phyloP scores from a whole-genome alignment of 2,113 vertebrate genomes.

The Clupea harengus region DNA sequence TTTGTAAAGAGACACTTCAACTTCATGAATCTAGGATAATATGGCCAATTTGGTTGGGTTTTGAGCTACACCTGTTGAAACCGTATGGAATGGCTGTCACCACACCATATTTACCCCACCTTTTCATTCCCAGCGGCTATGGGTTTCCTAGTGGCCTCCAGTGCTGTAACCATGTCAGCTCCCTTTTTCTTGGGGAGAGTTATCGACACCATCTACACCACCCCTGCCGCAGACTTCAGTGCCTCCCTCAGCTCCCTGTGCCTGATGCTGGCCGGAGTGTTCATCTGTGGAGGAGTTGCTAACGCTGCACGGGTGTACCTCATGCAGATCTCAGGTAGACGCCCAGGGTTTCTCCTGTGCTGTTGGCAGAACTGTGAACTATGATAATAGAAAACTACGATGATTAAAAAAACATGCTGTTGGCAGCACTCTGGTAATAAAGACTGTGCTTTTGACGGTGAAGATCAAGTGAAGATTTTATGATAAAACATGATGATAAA shows the following conservation, averaged over 20 bases:
- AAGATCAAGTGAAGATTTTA: too few relatives aligned
- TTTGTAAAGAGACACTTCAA: too few relatives aligned
- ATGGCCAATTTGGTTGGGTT: too few relatives aligned
- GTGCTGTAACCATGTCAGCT: conserved; percentile 93
- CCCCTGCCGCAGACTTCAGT: conserved; percentile 68
- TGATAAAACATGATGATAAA: too few relatives aligned
- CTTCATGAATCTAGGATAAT: too few relatives aligned
- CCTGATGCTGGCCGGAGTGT: conserved; percentile 80
- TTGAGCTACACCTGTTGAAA: too few relatives aligned
- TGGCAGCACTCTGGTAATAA: too few relatives aligned
- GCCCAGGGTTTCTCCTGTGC: too few relatives aligned
- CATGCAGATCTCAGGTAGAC: conserved; percentile 90
- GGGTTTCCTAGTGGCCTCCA: conserved; percentile 90
- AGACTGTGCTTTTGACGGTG: too few relatives aligned
- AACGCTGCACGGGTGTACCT: conserved; percentile 92
- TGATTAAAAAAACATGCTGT: too few relatives aligned
- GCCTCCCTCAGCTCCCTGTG: conserved; percentile 80
- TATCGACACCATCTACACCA: conserved; percentile 88
- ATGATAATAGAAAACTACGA: too few relatives aligned
- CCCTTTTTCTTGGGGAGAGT: conserved; percentile 92
- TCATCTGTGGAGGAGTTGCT: conserved; percentile 87
- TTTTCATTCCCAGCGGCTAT: conserved; percentile 77
- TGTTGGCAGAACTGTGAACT: too few relatives aligned
- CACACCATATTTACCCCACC: background rate
- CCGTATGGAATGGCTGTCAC: background rate